These are phyloP conservation scores for Poecilia latipinna DNA, from an alignment of 2,113 vertebrate genomes.

Conservation along the genomic window DNA sequence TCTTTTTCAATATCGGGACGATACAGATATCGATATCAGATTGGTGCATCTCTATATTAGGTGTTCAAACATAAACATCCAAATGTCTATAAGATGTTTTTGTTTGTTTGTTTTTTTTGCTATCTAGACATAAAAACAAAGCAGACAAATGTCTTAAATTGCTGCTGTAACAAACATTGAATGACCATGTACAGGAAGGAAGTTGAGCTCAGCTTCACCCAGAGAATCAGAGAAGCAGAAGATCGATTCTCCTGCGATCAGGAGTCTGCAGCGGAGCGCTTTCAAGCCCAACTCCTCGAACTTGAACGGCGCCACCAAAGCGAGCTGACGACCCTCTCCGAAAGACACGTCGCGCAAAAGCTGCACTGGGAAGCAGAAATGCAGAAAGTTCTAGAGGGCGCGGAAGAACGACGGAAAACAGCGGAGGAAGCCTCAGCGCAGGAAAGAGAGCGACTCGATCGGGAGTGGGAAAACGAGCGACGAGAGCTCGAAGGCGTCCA, in stretches of 20 bases:
- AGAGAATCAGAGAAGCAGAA: constrained; percentile 85
- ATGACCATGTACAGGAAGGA: constrained; percentile 87
- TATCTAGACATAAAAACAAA: neutral
- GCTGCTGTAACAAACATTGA: constrained; percentile 59
- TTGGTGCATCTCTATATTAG: neutral
- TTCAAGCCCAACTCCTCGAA: constrained; percentile 74
- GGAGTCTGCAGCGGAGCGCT: constrained; percentile 78
- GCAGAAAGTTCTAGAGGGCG: constrained; percentile 72
- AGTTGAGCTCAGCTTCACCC: constrained; percentile 85
- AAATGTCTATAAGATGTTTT: neutral
- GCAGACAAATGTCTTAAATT: neutral
- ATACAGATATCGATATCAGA: too few relatives aligned
- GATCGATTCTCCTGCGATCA: constrained; percentile 82
- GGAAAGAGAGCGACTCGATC: constrained; percentile 20
- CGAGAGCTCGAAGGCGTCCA: constrained; percentile 78
- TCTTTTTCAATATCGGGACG: too few relatives aligned
- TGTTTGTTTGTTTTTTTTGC: too few relatives aligned
- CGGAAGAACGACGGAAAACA: constrained; percentile 51
- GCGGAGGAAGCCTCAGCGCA: constrained; percentile 62
- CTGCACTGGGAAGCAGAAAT: constrained; percentile 84
- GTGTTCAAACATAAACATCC: neutral
- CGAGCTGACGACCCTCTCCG: constrained; percentile 76
- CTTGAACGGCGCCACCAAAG: constrained; percentile 79
- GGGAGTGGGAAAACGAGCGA: constrained; percentile 73
- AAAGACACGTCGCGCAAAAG: constrained; percentile 77